Conservation (phyloP, 2,888 invertebrate genomes). For the Dendrolimus pini region DNA sequence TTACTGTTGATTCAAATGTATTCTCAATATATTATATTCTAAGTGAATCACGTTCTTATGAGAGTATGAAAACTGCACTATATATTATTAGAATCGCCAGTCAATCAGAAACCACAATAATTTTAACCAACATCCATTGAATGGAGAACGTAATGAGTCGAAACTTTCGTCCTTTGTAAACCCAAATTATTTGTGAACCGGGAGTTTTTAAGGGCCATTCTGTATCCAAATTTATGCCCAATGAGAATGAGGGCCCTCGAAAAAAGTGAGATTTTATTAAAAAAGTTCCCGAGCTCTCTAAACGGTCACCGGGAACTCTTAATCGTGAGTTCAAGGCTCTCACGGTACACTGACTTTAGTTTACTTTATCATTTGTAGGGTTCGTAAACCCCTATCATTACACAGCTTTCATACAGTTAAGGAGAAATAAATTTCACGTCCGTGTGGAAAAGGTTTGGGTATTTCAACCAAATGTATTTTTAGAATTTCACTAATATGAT, state of each 20-base stretch:
- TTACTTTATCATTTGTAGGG: background rate
- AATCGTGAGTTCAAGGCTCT: slow-evolving; percentile 2
- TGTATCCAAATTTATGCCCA: slow-evolving; percentile 54
- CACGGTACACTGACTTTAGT: background rate
- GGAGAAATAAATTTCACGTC: background rate
- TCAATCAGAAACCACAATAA: background rate
- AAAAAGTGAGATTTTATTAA: slow-evolving; percentile 58
- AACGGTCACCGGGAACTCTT: slow-evolving; percentile 7
- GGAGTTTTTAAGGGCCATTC: slow-evolving; percentile 41
- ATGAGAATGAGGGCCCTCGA: slow-evolving; percentile 19
- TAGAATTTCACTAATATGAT: background rate
- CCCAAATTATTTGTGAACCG: slow-evolving; percentile 47
- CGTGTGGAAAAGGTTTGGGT: background rate
- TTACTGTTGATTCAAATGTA: too few species aligned
- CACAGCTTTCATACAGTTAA: background rate
- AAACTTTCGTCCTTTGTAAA: slow-evolving; percentile 10
- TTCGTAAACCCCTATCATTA: background rate
- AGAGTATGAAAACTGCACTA: too few species aligned
- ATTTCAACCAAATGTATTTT: background rate
- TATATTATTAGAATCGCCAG: too few species aligned
- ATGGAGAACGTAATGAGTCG: background rate
- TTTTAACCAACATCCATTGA: background rate
- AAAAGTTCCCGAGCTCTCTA: slow-evolving; percentile 39
- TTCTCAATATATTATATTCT: too few species aligned
- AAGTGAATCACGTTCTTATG: too few species aligned